These are phyloP conservation scores for Sparidentex hasta DNA, from an alignment of 2,797 vertebrate species.

Conservation along the genomic window DNA sequence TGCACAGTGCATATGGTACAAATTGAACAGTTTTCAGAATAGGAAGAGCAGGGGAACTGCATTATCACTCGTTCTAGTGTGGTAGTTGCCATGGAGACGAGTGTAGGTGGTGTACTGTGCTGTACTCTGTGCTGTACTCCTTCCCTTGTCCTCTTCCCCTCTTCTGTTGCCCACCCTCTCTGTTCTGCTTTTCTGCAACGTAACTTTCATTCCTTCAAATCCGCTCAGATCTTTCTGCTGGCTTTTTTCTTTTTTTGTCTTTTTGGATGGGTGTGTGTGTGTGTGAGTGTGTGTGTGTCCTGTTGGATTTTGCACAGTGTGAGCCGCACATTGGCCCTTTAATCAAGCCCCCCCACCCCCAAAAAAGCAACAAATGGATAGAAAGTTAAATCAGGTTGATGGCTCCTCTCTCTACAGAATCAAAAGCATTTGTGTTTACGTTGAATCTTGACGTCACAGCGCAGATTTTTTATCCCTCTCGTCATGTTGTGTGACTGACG, in stretches of 20 bases:
- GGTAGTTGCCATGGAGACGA: conserved; percentile 85
- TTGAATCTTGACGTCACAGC: not conserved
- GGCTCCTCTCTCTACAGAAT: not conserved
- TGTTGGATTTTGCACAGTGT: not conserved
- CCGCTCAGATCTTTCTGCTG: conserved; percentile 21
- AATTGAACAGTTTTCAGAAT: conserved; percentile 76
- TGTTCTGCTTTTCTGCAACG: conserved; percentile 78
- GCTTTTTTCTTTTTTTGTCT: not conserved
- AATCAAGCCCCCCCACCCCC: not conserved
- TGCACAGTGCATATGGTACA: conserved; percentile 74
- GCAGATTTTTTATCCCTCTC: not conserved
- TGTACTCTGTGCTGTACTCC: conserved; percentile 76
- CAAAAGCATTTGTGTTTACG: not conserved
- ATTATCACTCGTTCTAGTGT: conserved; percentile 81
- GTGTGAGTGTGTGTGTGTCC: not conserved
- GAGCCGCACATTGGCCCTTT: not conserved
- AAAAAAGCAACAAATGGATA: not conserved
- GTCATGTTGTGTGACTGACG: not conserved
- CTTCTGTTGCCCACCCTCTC: conserved; percentile 74
- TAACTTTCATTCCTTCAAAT: conserved; percentile 70
- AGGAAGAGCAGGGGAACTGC: conserved; percentile 76
- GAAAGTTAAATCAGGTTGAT: not conserved
- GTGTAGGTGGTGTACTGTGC: conserved; percentile 85
- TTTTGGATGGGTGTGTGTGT: too few species aligned
- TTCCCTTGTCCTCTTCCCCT: conserved; percentile 76